Evolutionary conservation across 2,888 invertebrate genomes (phyloP), one percentile per base, ranked within the genome.

Genomic region (Ectobius pallidus): DNA sequence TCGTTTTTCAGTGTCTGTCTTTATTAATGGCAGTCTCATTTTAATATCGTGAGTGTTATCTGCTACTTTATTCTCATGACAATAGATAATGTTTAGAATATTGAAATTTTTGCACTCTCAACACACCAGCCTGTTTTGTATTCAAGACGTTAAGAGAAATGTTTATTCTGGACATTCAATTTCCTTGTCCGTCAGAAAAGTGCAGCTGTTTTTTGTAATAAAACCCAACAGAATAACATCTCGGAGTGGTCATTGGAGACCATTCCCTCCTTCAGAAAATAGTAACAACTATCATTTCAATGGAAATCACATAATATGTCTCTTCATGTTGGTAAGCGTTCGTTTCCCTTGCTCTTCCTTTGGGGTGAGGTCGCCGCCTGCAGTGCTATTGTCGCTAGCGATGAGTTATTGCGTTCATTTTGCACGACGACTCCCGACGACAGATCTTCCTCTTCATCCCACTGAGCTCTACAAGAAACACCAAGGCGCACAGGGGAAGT

Each of bases 401-500:
- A 46, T 73, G 63, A 70, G 69, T 73, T 73, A 73, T 63, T 22
- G 70, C 70, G 52, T 55, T 73, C 73, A 69, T 69, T 69, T 46
- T 20, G 67, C 65, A 16, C 16, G 49, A 49, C 49, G 49, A 49
- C 18, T 39, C 39, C 39, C 39, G 39, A 39, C 39, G 39, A 39
- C 39, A 39, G 39, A 6, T 39, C 39, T 39, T 39, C 39, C 39
- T 16, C 46, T 2, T 25, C 52, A 6, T 25, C 25, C 52, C 25
- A 14, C 20, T 11, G 52, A 46, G 9, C 18, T 18, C 18, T n/a
- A n/a, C n/a, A n/a, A n/a, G n/a, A n/a, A n/a, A n/a, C n/a, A n/a
- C n/a, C n/a, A n/a, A n/a, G n/a, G n/a, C n/a, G n/a, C n/a, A n/a
- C n/a, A n/a, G n/a, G n/a, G n/a, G n/a, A n/a, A n/a, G n/a, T n/a